Evolutionary conservation across 2,797 vertebrate species (phyloP), one percentile per base, ranked within the genome.

Genomic region (Paratrypauchen microcephalus): DNA sequence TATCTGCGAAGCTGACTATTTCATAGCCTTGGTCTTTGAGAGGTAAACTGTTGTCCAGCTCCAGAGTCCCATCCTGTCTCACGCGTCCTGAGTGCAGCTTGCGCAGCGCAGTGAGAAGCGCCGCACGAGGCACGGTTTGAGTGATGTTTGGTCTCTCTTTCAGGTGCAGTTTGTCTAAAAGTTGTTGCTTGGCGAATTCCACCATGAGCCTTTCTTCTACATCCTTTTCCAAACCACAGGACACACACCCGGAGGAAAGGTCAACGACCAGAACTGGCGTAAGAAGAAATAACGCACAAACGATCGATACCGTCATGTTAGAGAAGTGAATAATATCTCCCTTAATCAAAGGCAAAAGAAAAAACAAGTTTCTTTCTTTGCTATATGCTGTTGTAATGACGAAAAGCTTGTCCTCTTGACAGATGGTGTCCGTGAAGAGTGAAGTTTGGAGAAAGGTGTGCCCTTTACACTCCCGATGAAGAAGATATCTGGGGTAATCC

Each of bases 1-100:
- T 86, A 71, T 94, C 93, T 36, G 96, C 95, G 86, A 99, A 98
- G 85, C 96, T 98, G 87, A 99, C 94, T 80, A 98, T 95, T 90
- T 98, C 95, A 77, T 96, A 97, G 47, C 92, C 89, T 70, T 92
- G 93, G 58, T 93, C 91, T 84, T 78, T 92, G 24, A 82, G 41
- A 0, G 77, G 79, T 41, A 73, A 55, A 47, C 16, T 88, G 58
- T 23, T 92, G 28, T 92, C 88, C 68, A 91, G 78, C 69, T 93
- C 94, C 63, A 80, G 75, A 6, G 91, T 87, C 7, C 92, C 83
- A 0, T 95, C 93, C 66, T 90, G 90, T 21, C 86, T 9, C 71
- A 92, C 79, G 15, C 92, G 91, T 26, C 91, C 94, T 8, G 92
- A 87, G 74, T 96, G 94, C 50, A 99, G 91, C 79, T 95, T 95